Evolutionary conservation across 2,797 vertebrate genomes (phyloP).

Genomic region (Zenarchopterus dispar): DNA sequence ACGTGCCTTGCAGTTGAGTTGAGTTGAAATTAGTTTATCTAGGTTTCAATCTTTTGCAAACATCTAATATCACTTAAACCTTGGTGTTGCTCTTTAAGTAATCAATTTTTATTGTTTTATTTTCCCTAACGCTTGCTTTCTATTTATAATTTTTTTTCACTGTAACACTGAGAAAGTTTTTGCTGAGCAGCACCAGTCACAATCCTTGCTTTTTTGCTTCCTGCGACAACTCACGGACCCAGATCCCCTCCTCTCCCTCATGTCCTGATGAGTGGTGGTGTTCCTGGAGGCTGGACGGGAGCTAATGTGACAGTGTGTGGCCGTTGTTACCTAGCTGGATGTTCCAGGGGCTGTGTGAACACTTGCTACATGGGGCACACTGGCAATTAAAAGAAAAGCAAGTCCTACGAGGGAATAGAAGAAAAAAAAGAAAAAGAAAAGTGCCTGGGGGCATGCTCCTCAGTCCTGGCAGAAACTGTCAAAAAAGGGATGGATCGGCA

Average conservation of each 20-base stretch:
- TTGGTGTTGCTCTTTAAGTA: conserved; percentile 34
- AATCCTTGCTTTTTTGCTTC: conserved; percentile 63
- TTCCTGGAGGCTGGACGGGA: conserved; percentile 51
- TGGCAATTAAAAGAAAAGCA: conserved; percentile 81
- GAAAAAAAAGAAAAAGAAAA: conserved; percentile 46
- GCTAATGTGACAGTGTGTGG: conserved; percentile 72
- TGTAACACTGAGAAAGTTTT: conserved; percentile 54
- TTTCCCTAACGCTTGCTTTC: conserved; percentile 27
- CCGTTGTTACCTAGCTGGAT: conserved; percentile 71
- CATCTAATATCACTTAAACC: conserved; percentile 46
- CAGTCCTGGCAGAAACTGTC: conserved; percentile 81
- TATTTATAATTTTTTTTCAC: conserved; percentile 32
- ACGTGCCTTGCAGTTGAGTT: conserved; percentile 61
- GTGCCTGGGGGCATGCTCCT: conserved; percentile 76
- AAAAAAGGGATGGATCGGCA: conserved; percentile 73
- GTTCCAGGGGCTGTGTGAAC: conserved; percentile 68
- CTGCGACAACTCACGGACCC: conserved; percentile 54
- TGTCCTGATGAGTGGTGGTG: conserved; percentile 59
- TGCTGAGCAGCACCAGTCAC: conserved; percentile 49
- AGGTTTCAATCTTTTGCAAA: conserved; percentile 46
- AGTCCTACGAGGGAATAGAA: conserved; percentile 42
- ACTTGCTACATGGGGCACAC: conserved; percentile 68
- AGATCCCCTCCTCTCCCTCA: conserved; percentile 35
- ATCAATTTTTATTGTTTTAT: conserved; percentile 36
- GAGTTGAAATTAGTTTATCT: conserved; percentile 54